Percentiles rank a stretch among this genome's conserved stretches.
These are phyloP conservation scores for Phania funesta DNA, from an alignment of 2,888 invertebrate genomes.

Conservation along the genomic window DNA sequence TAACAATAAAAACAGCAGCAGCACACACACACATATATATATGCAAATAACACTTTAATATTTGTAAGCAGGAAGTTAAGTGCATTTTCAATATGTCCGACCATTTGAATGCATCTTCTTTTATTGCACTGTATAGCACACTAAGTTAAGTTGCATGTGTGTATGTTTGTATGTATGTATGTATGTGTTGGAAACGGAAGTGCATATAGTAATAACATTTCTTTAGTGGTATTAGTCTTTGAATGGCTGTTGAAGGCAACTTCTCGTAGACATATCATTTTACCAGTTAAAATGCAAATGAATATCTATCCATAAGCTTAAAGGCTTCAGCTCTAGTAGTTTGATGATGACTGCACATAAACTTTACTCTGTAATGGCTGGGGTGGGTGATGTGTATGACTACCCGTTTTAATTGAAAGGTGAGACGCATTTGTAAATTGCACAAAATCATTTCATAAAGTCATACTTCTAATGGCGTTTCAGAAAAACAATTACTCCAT, in stretches of 20 bases:
- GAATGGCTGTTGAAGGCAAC: slow-evolving; percentile 20
- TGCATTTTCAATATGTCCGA: slow-evolving; percentile 70
- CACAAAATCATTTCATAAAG: slow-evolving; percentile 44
- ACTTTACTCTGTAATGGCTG: not conserved
- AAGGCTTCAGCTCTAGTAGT: slow-evolving; percentile 38
- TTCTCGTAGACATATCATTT: slow-evolving; percentile 53
- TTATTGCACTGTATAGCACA: slow-evolving; percentile 34
- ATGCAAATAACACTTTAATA: slow-evolving; percentile 58
- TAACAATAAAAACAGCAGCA: slow-evolving; percentile 5
- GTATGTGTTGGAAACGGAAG: slow-evolving; percentile 50
- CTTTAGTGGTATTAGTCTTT: slow-evolving; percentile 4
- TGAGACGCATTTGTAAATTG: slow-evolving; percentile 64
- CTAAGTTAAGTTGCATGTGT: not conserved
- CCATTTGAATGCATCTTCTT: slow-evolving; percentile 48
- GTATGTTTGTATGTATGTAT: not conserved
- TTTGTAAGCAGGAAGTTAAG: slow-evolving; percentile 75
- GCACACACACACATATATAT: slow-evolving; percentile 34
- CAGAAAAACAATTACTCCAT: slow-evolving; percentile 52
- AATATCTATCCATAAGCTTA: slow-evolving; percentile 35
- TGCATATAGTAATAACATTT: slow-evolving; percentile 23
- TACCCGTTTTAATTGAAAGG: slow-evolving; percentile 67
- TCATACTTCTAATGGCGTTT: slow-evolving; percentile 15
- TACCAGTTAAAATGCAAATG: slow-evolving; percentile 61
- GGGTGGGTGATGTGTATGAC: no score
- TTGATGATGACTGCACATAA: not conserved